A percentile compares a stretch with the other conserved stretches of the same genome.
Evolutionary conservation across 2,888 invertebrate genomes (phyloP).

Genomic region (Napeogenes sylphis): DNA sequence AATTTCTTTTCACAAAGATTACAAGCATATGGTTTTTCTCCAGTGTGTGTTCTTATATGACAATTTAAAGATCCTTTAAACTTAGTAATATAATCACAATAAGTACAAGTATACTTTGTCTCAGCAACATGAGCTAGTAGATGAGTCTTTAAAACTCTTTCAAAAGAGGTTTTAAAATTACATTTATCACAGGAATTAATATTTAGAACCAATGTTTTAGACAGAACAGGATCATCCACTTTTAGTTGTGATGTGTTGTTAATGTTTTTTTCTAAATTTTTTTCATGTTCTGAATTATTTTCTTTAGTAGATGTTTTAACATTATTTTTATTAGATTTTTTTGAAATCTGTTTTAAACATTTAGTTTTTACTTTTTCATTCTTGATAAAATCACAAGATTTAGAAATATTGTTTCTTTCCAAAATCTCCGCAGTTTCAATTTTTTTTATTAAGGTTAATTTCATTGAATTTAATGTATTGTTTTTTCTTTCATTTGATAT

Average conservation of each 20-base stretch:
- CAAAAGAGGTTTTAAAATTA: constrained; percentile 8
- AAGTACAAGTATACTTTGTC: neutral
- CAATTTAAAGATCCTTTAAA: neutral
- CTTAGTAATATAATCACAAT: neutral
- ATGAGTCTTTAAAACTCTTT: constrained; percentile 8
- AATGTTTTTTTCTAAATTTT: too few species aligned
- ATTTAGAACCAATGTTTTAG: neutral
- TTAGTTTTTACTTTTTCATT: neutral
- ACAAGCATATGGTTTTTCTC: constrained; percentile 29
- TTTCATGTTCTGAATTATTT: too few species aligned
- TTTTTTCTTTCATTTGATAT: too few species aligned
- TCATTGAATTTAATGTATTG: too few species aligned
- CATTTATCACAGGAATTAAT: constrained; percentile 24
- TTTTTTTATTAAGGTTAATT: too few species aligned
- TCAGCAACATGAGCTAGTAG: constrained; percentile 6
- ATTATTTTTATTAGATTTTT: neutral
- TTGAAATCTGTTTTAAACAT: neutral
- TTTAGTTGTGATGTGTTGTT: too few species aligned
- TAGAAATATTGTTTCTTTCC: too few species aligned
- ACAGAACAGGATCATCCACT: too few species aligned
- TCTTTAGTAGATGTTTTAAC: too few species aligned
- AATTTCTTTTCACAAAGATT: constrained; percentile 23
- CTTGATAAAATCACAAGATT: neutral
- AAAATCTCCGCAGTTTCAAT: too few species aligned
- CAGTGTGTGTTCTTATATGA: constrained; percentile 13